Evolutionary conservation across 2,113 vertebrate genomes (phyloP), one percentile per base, ranked within the genome.

Genomic region (Cavia porcellus): DNA sequence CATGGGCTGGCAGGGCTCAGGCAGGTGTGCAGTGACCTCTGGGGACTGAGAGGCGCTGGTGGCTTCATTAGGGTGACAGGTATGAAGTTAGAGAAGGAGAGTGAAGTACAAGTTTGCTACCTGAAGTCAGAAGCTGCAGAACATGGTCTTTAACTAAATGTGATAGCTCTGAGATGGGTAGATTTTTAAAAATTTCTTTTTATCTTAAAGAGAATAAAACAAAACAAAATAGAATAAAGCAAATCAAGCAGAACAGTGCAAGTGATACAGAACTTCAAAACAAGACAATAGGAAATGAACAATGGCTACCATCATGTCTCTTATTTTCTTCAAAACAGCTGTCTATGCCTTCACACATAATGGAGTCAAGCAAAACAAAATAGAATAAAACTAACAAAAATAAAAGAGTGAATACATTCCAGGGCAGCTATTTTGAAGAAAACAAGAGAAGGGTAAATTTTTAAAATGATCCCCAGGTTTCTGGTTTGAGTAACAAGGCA

Each of bases 81-180:
- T 55, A 95, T 24, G 35, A 35, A 79, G 24, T 13, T n/a, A 25
- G 32, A 90, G 19, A 61, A n/a, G 13, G 42, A 72, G 15, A 75
- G 35, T 20, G 3, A 11, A 10, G 28, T 7, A 64, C 30, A 14
- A 7, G 88, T 61, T 7, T 19, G 25, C 45, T 22, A 25, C 22
- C 15, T 82, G 20, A 32, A 91, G n/a, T 52, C 62, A 50, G 52
- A 64, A 83, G 24, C 28, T 1, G 10, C 0, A 10, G 25, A 30
- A 10, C 1, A 9, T 7, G 12, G 15, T 57, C 9, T 66, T 1
- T 86, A 62, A 45, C 5, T 13, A 1, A 15, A 42, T 0, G 3
- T 59, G 15, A 30, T 10, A 90, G 38, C 68, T 74, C 86, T 84
- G 47, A 80, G 35, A 77, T 7, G 47, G 11, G 9, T 55, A 17